Evolutionary conservation across 2,113 vertebrate species (phyloP), one percentile per base, ranked within the genome.

Genomic region (Corvus hawaiiensis): DNA sequence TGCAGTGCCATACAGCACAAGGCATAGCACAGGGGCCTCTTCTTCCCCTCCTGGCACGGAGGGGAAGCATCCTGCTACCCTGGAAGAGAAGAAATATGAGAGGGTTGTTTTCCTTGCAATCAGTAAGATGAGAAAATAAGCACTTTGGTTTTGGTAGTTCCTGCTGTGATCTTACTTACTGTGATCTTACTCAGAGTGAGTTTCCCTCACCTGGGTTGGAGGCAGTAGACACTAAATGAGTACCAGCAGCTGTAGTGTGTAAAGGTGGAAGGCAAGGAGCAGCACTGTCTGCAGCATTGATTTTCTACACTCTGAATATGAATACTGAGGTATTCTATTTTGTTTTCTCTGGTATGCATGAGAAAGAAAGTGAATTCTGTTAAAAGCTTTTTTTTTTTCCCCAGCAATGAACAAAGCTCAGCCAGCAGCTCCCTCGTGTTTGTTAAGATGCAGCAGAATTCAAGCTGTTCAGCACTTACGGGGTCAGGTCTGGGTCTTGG

Each of bases 11-110:
- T 8, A 1, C 0, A 23, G 61, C 52, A 27, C 11, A 27, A 1
- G 3, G 68, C 59, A 27, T 1, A 2, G 68, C 59, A 66, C 3
- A 3, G 24, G 0, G 7, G 17, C 28, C 13, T 48, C 41, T 32
- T 73, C 84, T 20, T 64, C 54, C 28, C 24, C 44, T 61, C 12
- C 6, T 9, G 35, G 85, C 37, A 9, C 9, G 37, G 37, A 37
- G 37, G 37, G 37, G 37, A 37, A 37, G 20, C 54, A 66, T 56
- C 59, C 49, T 75, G 52, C 54, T 52, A 24, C 49, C 59, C n/a
- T 84, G 48, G n/a, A 67, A 63, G 22, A 64, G 52, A 49, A 62
- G 43, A 83, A 72, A 59, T 4, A 3, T 4, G 33, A 59, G 11
- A 68, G 11, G 20, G 16, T 41, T 91, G 17, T 67, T 94, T 63